A percentile compares a stretch with the other conserved stretches of the same genome.
Conservation (phyloP, 2,888 invertebrate species). For the Sericinus montela region DNA sequence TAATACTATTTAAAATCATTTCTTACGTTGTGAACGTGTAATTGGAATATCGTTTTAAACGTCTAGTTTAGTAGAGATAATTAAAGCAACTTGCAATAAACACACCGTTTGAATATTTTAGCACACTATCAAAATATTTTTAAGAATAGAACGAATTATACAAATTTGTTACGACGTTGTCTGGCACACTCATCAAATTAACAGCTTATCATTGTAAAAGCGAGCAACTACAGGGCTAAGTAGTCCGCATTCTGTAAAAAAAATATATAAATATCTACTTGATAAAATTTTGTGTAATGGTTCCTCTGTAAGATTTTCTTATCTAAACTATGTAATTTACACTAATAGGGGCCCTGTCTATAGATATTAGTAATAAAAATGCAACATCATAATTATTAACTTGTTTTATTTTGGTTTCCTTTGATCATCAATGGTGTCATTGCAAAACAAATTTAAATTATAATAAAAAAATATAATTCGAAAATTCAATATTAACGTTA, state of each 20-base stretch:
- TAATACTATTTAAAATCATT: too few relatives aligned
- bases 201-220: too few relatives aligned
- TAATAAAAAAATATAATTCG: constrained; percentile 42
- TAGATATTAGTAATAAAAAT: constrained; percentile 10
- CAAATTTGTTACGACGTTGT: too few relatives aligned
- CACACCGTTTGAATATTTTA: too few relatives aligned
- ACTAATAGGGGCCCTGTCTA: constrained; percentile 30
- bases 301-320: constrained; percentile 6
- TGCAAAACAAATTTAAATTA: constrained; percentile 31
- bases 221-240: too few relatives aligned
- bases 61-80: too few relatives aligned
- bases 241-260: background rate
- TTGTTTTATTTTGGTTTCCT: constrained; percentile 43
- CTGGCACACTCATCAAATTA: too few relatives aligned
- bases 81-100: too few relatives aligned
- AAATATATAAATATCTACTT: background rate
- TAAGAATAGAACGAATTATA: too few relatives aligned
- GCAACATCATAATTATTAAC: constrained; percentile 10
- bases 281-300: background rate
- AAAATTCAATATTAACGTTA: constrained; percentile 52
- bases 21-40: too few relatives aligned
- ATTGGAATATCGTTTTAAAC: too few relatives aligned
- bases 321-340: constrained; percentile 6
- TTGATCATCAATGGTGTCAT: constrained; percentile 13
- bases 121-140: too few relatives aligned